These are phyloP conservation scores for Callyntrura guangdongensis DNA, from an alignment of 2,888 invertebrate species.

Conservation along the genomic window DNA sequence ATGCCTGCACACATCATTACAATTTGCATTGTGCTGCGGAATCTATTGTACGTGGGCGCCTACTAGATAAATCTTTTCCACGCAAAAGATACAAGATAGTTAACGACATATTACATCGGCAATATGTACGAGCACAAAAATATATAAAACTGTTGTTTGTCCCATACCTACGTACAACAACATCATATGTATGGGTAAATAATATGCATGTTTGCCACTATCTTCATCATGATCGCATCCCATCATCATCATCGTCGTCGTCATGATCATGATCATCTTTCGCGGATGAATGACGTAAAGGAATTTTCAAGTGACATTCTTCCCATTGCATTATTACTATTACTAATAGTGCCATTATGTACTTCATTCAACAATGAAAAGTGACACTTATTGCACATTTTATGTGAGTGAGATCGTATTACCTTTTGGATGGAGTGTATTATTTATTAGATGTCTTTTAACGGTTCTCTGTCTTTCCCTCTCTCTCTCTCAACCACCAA, in stretches of 20 bases:
- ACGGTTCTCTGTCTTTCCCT: constrained; percentile 65
- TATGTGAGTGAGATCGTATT: constrained; percentile 64
- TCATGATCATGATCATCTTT: constrained; percentile 37
- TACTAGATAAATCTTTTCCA: constrained; percentile 38
- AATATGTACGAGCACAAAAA: background rate
- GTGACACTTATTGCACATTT: constrained; percentile 78
- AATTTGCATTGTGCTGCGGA: constrained; percentile 36
- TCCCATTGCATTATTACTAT: constrained; percentile 59
- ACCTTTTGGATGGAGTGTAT: constrained; percentile 73
- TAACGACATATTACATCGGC: background rate
- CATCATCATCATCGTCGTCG: constrained; percentile 2
- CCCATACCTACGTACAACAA: background rate
- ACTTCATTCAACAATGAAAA: constrained; percentile 72
- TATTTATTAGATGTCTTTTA: constrained; percentile 79
- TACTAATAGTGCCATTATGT: constrained; percentile 55
- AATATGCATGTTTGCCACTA: constrained; percentile 34
- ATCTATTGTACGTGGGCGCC: constrained; percentile 26
- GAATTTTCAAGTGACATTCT: constrained; percentile 78
- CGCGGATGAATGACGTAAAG: constrained; percentile 66
- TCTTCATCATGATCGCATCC: constrained; percentile 13
- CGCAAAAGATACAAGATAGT: constrained; percentile 5
- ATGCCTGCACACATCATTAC: constrained; percentile 33
- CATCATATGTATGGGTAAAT: background rate
- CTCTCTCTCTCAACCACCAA: constrained; percentile 13
- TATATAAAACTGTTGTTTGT: background rate